phyloP scores from a whole-genome alignment of 2,797 vertebrate genomes.

The Tadarida brasiliensis region DNA sequence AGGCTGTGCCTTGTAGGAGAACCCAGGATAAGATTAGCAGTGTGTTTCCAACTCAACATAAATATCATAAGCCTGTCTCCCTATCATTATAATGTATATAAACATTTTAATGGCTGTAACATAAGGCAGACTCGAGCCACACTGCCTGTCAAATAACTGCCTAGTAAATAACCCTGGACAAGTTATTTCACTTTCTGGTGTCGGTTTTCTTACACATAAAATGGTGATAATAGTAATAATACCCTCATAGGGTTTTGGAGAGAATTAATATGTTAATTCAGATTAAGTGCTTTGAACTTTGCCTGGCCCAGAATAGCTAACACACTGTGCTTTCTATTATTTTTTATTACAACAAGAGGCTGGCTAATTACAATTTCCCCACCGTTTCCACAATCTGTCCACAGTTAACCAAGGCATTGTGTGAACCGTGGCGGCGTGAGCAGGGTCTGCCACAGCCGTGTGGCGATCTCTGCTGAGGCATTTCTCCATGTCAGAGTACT shows the following conservation, averaged over 20 bases:
- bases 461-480: neutral
- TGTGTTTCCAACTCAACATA: neutral
- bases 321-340: conserved; percentile 5
- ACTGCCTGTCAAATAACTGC: neutral
- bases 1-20: conserved; percentile 2
- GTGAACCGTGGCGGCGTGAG: neutral
- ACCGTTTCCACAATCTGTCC: neutral
- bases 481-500: neutral
- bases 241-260: neutral
- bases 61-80: conserved; percentile 28
- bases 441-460: neutral
- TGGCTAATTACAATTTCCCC: conserved; percentile 29
- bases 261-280: conserved; percentile 57
- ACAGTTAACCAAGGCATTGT: neutral
- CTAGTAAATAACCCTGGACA: neutral
- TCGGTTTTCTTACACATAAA: conserved; percentile 52
- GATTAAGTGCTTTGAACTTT: conserved; percentile 51
- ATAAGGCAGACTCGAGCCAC: neutral
- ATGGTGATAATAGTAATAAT: conserved; percentile 23
- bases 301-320: neutral
- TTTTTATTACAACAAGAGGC: conserved; percentile 21
- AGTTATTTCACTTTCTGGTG: conserved; percentile 32
- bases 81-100: conserved; percentile 19
- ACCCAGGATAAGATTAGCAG: conserved; percentile 13
- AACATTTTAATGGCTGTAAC: conserved; percentile 51